These are phyloP conservation scores for Coendou prehensilis DNA, from an alignment of 2,797 vertebrate species.

Conservation along the genomic window DNA sequence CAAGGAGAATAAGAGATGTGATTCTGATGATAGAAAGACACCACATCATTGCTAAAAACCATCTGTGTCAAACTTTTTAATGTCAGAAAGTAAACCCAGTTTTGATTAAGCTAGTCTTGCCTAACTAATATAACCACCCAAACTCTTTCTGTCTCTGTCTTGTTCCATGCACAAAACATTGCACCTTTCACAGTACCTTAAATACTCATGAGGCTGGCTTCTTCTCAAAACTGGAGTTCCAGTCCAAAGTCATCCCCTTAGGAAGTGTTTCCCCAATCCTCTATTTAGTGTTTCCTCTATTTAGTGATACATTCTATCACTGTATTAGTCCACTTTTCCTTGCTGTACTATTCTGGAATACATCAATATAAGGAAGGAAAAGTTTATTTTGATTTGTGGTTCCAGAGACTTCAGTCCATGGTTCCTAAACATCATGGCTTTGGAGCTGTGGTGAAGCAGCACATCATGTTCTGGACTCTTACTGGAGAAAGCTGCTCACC, in stretches of 20 bases:
- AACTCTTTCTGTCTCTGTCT: not conserved
- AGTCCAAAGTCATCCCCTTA: not conserved
- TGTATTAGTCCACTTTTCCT: not conserved
- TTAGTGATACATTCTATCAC: not conserved
- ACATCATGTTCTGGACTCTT: not conserved
- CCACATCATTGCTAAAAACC: not conserved
- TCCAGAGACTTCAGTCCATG: not conserved
- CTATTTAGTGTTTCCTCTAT: not conserved
- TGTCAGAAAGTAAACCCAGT: not conserved
- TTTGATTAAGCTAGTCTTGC: not conserved
- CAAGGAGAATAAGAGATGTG: not conserved
- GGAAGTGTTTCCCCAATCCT: not conserved
- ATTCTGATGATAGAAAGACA: not conserved
- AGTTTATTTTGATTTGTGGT: not conserved
- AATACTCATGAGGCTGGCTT: not conserved
- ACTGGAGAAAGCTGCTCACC: not conserved
- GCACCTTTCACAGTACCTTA: not conserved
- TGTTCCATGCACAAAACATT: not conserved
- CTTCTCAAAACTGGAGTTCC: not conserved
- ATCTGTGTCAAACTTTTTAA: not conserved
- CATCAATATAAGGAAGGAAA: not conserved
- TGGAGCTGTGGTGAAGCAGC: not conserved
- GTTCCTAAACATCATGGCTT: not conserved
- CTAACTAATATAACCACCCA: not conserved
- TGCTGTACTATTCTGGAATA: not conserved